Evolutionary conservation across 1,140 invertebrate genomes (phyloP).

Genomic region (Meloidogyne chitwoodi): DNA sequence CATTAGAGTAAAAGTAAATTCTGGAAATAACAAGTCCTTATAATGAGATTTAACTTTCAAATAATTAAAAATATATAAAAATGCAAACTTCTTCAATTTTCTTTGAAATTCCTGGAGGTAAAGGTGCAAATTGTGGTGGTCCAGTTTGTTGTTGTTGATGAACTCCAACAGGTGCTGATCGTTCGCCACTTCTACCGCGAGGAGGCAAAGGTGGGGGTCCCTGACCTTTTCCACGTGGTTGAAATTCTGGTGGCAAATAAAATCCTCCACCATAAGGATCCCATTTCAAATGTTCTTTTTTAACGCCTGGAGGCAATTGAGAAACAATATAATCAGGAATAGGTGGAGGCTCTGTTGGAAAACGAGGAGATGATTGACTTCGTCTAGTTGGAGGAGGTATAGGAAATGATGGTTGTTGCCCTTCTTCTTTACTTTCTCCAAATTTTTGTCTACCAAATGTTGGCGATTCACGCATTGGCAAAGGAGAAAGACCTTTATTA

Average conservation of each 20-base stretch:
- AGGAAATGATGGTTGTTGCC: not conserved
- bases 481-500: not conserved
- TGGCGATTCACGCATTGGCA: not conserved
- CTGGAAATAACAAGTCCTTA: too few relatives aligned
- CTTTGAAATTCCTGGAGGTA: slow-evolving; percentile 11
- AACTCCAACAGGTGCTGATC: not conserved
- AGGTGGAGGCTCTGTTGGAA: slow-evolving; percentile 7
- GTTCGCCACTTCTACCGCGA: slow-evolving; percentile 16
- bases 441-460: not conserved
- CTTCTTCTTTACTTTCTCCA: not conserved
- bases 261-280: slow-evolving; percentile 18
- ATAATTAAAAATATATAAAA: too few relatives aligned
- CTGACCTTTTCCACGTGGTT: not conserved
- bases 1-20: too few relatives aligned
- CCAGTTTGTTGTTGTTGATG: slow-evolving; percentile 9
- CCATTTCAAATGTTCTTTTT: slow-evolving; percentile 24
- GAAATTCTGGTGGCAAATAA: slow-evolving; percentile 8
- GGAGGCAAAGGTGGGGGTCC: not conserved
- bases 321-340: slow-evolving; percentile 23
- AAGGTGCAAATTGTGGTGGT: slow-evolving; percentile 4
- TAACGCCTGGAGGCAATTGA: slow-evolving; percentile 34
- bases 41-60: too few relatives aligned
- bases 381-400: not conserved
- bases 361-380: not conserved
- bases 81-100: slow-evolving; percentile 7